A percentile compares a stretch with the other conserved stretches of the same genome.
Conservation (phyloP, 2,888 invertebrate species). For the Drosophila kambysellisi region DNA sequence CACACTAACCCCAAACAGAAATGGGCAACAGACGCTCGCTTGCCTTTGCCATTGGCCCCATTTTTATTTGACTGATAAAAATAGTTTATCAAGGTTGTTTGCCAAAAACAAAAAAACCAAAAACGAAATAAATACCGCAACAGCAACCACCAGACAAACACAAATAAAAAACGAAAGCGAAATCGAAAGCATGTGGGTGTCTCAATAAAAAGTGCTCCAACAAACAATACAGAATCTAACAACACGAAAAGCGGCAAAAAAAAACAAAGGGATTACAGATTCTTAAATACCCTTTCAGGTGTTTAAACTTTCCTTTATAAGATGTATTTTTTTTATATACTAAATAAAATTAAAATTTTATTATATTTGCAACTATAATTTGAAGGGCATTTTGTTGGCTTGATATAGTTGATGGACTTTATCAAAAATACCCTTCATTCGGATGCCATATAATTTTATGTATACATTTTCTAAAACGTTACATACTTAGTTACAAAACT, state of each 20-base stretch:
- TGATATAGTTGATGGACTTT: too few species aligned
- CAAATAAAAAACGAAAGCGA: conserved; percentile 34
- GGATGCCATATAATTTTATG: too few species aligned
- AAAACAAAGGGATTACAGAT: background rate
- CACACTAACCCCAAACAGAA: conserved; percentile 75
- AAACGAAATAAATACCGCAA: conserved; percentile 14
- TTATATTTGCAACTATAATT: background rate
- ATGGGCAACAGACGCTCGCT: conserved; percentile 32
- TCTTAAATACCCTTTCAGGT: background rate
- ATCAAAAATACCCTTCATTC: too few species aligned
- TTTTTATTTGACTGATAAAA: conserved; percentile 72
- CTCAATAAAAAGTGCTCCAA: conserved; percentile 32
- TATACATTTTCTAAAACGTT: too few species aligned
- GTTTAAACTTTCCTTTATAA: too few species aligned
- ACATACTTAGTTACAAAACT: background rate
- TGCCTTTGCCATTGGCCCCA: conserved; percentile 74
- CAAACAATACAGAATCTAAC: conserved; percentile 1
- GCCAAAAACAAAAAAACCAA: conserved; percentile 47
- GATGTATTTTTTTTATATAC: background rate
- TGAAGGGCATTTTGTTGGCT: background rate
- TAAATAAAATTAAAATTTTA: background rate
- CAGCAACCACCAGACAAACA: conserved; percentile 1
- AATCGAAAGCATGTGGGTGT: conserved; percentile 54
- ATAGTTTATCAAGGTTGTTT: conserved; percentile 79
- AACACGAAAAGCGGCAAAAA: conserved; percentile 5